Conservation (phyloP, 1,140 invertebrate genomes). For the Pollicipes pollicipes region DNA sequence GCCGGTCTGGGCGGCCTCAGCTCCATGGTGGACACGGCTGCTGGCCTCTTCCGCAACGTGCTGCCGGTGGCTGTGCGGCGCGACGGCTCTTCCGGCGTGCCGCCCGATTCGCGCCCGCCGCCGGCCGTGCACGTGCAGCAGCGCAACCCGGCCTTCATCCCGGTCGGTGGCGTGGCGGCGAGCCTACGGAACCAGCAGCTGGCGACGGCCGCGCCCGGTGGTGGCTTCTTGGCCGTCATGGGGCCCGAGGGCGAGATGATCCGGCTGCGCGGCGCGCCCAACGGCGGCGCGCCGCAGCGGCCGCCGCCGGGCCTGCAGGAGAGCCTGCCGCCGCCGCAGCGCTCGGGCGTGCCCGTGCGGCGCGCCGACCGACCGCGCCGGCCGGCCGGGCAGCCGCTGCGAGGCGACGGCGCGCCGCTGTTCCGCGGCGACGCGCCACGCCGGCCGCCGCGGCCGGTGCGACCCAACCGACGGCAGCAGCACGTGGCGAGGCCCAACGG, state of each 20-base stretch:
- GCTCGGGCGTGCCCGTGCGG: neutral
- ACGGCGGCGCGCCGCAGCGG: too few species aligned
- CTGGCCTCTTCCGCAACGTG: slow-evolving; percentile 1
- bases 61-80: neutral
- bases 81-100: neutral
- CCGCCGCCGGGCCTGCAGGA: too few species aligned
- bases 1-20: neutral
- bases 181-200: neutral
- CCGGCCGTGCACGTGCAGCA: slow-evolving; percentile 17
- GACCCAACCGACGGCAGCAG: neutral
- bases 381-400: too few species aligned
- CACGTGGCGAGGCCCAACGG: neutral
- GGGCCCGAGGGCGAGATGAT: neutral
- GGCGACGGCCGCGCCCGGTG: neutral
- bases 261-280: neutral
- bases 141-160: slow-evolving; percentile 55
- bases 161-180: slow-evolving; percentile 39
- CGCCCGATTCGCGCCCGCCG: slow-evolving; percentile 9
- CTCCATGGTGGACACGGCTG: neutral
- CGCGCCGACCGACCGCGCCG: too few species aligned
- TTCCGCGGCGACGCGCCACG: too few species aligned
- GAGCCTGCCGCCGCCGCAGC: neutral
- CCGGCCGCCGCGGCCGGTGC: too few species aligned
- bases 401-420: too few species aligned
- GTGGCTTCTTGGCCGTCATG: neutral